Base-by-base conservation (phyloP, 2,888 invertebrate species). In the Epistrophe grossulariae region DNA sequence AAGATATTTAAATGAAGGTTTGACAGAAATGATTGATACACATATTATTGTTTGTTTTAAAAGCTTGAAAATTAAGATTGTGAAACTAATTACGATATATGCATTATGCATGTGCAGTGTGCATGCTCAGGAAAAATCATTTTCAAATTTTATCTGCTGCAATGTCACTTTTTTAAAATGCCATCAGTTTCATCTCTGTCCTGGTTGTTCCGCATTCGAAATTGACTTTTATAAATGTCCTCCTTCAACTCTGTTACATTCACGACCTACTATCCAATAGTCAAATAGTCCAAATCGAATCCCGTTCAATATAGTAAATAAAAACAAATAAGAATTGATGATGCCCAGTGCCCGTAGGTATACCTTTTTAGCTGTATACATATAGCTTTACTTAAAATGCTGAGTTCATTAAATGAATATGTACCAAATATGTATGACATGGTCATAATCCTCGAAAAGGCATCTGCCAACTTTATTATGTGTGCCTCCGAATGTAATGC, bases 401-500 rank as follows among this genome's bases (percentile, higher is more conserved):
- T 87, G 87, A 87, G 87, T 87, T 87, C 83, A 87, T 87, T 87
- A 87, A 87, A 87, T 79, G 87, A 87, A 87, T 83, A 66, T 83
- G 79, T 87, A 68, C 87, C 87, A 87, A 87, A 83, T 87, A 87
- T 35, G 87, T 83, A 83, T 87, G 87, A 87, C 87, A 79, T 87
- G 87, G 79, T 83, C 87, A 87, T 87, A 87, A 87, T 87, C 87
- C 87, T 83, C 79, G 50, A 83, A 87, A 79, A 87, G 87, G 83
- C 79, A 87, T 87, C 87, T 87, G 87, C 87, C 87, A 87, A 87
- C 87, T 87, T 87, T 87, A 87, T 87, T 87, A 87, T 66, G 87
- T 87, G 87, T 50, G 78, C 66, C 48, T 52, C 64, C 28, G 43
- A 72, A 45, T 73, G 70, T 31, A 55, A 45, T 79, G 83, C 83